Conservation (phyloP, 2,113 vertebrate genomes). For the Misgurnus anguillicaudatus region DNA sequence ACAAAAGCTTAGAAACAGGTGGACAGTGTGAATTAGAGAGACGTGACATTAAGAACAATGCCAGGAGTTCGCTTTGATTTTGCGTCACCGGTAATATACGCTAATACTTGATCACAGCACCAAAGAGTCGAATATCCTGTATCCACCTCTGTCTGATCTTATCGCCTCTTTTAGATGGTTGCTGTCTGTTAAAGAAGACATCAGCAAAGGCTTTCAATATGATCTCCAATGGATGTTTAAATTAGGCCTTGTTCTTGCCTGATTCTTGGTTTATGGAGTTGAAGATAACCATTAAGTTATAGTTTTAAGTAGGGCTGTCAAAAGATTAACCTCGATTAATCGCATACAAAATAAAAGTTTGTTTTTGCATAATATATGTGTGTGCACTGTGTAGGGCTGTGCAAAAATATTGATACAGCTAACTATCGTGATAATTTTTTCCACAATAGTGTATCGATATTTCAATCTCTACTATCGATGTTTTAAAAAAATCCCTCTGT, state of each 20-base stretch:
- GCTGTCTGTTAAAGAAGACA: constrained; percentile 41
- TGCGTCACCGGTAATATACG: constrained; percentile 54
- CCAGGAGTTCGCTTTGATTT: constrained; percentile 53
- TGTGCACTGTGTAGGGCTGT: too few species aligned
- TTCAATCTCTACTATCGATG: too few species aligned
- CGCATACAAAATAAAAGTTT: too few species aligned
- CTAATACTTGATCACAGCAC: constrained; percentile 27
- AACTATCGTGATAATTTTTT: too few species aligned
- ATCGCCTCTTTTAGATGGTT: constrained; percentile 47
- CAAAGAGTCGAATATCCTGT: constrained; percentile 15
- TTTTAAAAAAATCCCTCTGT: too few species aligned
- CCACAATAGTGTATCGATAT: too few species aligned
- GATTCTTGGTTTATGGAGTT: neutral
- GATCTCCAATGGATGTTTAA: constrained; percentile 1
- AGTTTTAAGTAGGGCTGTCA: too few species aligned
- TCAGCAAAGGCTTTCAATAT: constrained; percentile 15
- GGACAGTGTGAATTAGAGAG: constrained; percentile 59
- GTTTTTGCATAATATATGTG: too few species aligned
- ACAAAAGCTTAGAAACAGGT: constrained; percentile 58
- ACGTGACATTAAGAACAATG: constrained; percentile 48
- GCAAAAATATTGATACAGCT: too few species aligned
- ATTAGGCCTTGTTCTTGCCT: neutral
- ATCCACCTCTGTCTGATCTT: constrained; percentile 36
- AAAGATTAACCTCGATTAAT: too few species aligned
- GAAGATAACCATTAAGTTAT: neutral